Base-by-base conservation (phyloP, 2,888 invertebrate genomes). In the Timema podura region DNA sequence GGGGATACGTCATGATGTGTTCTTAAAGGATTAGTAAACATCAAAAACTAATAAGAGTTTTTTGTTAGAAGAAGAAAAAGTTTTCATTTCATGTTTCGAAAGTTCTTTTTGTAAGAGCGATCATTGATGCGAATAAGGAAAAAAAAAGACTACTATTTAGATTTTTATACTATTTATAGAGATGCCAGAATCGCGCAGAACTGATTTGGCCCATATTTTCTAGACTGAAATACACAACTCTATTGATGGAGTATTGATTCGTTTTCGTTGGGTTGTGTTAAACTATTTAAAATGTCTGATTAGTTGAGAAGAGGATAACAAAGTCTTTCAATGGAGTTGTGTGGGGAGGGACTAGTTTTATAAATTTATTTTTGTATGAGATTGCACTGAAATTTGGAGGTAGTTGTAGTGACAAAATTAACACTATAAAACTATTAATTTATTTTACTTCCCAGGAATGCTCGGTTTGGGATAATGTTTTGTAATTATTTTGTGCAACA, bases 301-400 rank as follows among this genome's bases (percentile, higher is more conserved):
- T n/a, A n/a, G n/a, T n/a, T n/a, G n/a, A n/a, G n/a, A n/a, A n/a
- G 48, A 59, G 66, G 61, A 49, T 57, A 68, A n/a, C 66, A 65
- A 54, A 64, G 16, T 65, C 64, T 68, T 71, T 68, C 61, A 48
- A 68, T 71, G 65, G 48, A 65, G 69, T 48, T 68, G 65, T 48
- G 69, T 70, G 71, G 51, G 71, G 68, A 74, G 70, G 64, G 68
- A 68, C 71, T 74, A 74, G 73, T 74, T 73, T 73, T 72, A 72
- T 74, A 74, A 70, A 72, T 74, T 74, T 74, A 74, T 74, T 74
- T 74, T 74, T 74, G 72, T 74, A 74, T 65, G n/a, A n/a, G n/a
- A n/a, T n/a, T n/a, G n/a, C n/a, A n/a, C n/a, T n/a, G n/a, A n/a
- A n/a, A n/a, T n/a, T n/a, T n/a, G n/a, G n/a, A n/a, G n/a, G n/a